Conservation (phyloP, 2,113 vertebrate genomes). For the Leptosomus discolor region DNA sequence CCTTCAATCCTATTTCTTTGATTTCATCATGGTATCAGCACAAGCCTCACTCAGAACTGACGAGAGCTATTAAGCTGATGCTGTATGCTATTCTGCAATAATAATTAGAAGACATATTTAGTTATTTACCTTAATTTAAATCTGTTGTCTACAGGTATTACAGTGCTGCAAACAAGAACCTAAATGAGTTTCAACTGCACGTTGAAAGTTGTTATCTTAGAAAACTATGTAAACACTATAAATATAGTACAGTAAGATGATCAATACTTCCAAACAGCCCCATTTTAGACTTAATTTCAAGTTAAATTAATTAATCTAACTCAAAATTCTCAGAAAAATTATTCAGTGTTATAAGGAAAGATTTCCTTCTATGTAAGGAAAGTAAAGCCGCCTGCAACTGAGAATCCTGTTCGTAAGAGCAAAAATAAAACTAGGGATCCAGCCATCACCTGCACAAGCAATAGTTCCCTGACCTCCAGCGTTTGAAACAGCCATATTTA, state of each 20-base stretch:
- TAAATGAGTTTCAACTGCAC: background rate
- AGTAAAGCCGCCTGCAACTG: background rate
- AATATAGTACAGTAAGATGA: background rate
- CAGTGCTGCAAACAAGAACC: background rate
- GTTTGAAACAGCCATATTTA: background rate
- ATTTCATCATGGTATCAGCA: background rate
- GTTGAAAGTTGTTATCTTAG: background rate
- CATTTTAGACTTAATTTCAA: background rate
- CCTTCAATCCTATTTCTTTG: background rate
- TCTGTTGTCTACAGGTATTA: background rate
- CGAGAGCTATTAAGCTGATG: background rate
- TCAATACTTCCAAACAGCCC: background rate
- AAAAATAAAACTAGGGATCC: background rate
- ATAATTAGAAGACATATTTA: background rate
- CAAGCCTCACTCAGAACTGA: background rate
- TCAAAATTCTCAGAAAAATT: background rate
- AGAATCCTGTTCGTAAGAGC: background rate
- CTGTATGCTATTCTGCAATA: background rate
- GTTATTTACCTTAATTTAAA: background rate
- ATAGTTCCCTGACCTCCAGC: background rate
- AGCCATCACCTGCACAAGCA: background rate
- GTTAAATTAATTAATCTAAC: background rate
- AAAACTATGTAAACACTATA: fast-evolving
- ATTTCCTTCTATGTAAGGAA: background rate
- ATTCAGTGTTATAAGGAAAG: background rate